Evolutionary conservation across 2,888 invertebrate genomes (phyloP), one percentile per base, ranked within the genome.

Genomic region (Ennomos fuscantarius): DNA sequence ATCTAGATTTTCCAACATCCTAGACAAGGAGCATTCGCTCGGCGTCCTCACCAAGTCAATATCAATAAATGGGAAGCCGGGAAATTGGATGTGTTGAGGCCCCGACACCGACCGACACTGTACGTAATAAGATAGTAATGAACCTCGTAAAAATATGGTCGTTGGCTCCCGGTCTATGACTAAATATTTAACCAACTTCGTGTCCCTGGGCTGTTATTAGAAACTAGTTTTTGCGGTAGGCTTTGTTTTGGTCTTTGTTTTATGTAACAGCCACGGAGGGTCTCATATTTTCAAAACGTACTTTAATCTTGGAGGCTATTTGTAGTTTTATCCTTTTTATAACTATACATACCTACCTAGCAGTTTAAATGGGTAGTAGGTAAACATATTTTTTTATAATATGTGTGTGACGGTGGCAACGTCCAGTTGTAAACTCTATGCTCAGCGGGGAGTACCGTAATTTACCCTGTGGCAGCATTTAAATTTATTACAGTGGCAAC

Each of bases 41-140:
- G 79, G 84, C 89, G 89, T 89, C 89, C 86, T 89, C 88, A 76
- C 82, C 68, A 84, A 91, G 89, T 91, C 92, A 91, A 92, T 92
- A 92, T 91, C 92, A 91, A 92, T 92, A 92, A 91, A 92, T 90
- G 89, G 84, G 86, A 87, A 85, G 87, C 87, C 83, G 88, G 87
- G 86, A 91, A 92, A 92, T 92, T 92, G 92, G 92, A 92, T 92
- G 91, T 89, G 89, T 86, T 87, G 88, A 72, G 74, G 76, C 72
- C 77, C 74, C 73, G 76, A 53, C 58, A 59, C 64, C 66, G 78
- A 82, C 80, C 79, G 79, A 78, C 86, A 81, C 85, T 81, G 84
- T 81, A 78, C 76, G 88, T 91, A 89, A 91, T 92, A 90, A 91
- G 80, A 89, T 86, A 89, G 90, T 91, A 92, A 92, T 92, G 89